Conservation (phyloP, 2,113 vertebrate genomes). For the Poecilia latipinna region DNA sequence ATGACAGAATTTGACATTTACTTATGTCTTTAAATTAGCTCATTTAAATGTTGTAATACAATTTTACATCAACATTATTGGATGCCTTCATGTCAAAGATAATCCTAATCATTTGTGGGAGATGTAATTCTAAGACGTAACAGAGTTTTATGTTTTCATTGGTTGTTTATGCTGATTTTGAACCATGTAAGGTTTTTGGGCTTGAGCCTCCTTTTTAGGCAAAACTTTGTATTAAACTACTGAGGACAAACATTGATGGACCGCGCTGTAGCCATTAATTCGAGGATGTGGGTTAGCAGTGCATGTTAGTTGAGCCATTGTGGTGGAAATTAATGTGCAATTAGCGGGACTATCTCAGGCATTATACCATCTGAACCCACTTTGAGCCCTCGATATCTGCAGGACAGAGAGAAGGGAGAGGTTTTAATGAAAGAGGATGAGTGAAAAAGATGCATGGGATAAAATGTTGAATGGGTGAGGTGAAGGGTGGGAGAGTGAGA, state of each 20-base stretch:
- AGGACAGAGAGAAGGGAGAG: background rate
- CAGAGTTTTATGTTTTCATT: too few relatives aligned
- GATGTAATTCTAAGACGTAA: too few relatives aligned
- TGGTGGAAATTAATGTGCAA: conserved; percentile 1
- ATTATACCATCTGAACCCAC: background rate
- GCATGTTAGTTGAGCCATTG: background rate
- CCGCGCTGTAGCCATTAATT: background rate
- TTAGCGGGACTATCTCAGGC: background rate
- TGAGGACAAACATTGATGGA: background rate
- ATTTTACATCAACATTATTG: background rate
- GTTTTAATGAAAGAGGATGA: background rate
- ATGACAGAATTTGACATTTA: background rate
- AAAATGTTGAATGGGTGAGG: conserved; percentile 1
- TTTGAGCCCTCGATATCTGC: conserved; percentile 6
- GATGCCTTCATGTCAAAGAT: background rate
- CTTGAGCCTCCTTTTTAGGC: background rate
- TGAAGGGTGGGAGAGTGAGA: background rate
- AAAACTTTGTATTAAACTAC: background rate
- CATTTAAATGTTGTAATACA: background rate
- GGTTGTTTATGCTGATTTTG: too few relatives aligned
- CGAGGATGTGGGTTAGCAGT: background rate
- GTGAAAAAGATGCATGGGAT: background rate
- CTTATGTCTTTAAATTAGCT: background rate
- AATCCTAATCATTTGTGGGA: background rate
- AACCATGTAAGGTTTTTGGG: background rate